phyloP scores from a whole-genome alignment of 2,113 vertebrate genomes.

The Ia io region DNA sequence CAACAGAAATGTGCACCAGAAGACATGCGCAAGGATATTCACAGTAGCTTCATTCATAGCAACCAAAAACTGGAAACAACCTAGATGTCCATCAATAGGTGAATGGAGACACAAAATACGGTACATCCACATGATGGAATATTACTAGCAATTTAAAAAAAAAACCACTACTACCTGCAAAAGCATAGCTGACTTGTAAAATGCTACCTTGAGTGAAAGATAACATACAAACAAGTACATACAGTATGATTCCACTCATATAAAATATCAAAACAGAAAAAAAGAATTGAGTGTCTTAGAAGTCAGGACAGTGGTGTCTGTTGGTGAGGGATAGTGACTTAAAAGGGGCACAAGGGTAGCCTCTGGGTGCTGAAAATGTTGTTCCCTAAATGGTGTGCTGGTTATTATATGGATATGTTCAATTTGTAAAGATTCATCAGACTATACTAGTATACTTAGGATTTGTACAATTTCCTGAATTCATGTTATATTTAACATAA shows the following conservation, averaged over 20 bases:
- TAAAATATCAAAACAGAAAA: background rate
- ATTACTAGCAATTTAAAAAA: background rate
- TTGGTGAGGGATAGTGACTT: background rate
- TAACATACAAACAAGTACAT: background rate
- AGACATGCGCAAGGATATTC: background rate
- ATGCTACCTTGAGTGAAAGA: background rate
- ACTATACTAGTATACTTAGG: background rate
- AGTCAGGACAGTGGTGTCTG: background rate
- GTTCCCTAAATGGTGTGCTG: background rate
- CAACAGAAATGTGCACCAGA: background rate
- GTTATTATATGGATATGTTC: background rate
- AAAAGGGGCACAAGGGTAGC: background rate
- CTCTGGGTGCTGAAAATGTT: background rate
- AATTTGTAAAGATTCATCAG: background rate
- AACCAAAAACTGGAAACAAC: background rate
- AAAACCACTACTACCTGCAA: background rate
- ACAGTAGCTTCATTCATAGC: background rate
- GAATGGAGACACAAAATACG: background rate
- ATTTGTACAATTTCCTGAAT: conserved; percentile 1
- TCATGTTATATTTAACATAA: background rate
- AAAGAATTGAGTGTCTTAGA: background rate
- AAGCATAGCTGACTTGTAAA: background rate
- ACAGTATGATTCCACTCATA: background rate
- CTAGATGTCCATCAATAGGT: background rate
- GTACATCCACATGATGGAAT: background rate